A percentile compares a stretch with the other conserved stretches of the same genome.
phyloP scores from a whole-genome alignment of 2,113 vertebrate species.

The Siphamia tubifer region DNA sequence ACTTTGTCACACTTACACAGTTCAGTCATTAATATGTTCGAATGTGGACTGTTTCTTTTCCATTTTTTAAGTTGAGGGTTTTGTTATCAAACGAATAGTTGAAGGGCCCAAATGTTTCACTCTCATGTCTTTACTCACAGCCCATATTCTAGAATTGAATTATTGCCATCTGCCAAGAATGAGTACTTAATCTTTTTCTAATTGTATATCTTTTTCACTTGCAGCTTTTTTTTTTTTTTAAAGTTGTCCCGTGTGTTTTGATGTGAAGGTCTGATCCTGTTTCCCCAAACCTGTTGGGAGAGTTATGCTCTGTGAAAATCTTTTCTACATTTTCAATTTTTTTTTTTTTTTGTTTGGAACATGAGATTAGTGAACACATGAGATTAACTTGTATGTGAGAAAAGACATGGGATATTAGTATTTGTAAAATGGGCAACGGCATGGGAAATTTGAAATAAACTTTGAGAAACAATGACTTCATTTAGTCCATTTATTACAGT shows the following conservation, averaged over 20 bases:
- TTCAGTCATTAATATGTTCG: slow-evolving; percentile 22
- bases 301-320: slow-evolving; percentile 27
- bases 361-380: slow-evolving; percentile 64
- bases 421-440: slow-evolving; percentile 42
- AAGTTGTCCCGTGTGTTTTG: slow-evolving; percentile 14
- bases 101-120: slow-evolving; percentile 18
- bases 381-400: slow-evolving; percentile 59
- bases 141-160: slow-evolving; percentile 7
- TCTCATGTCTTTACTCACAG: slow-evolving; percentile 59
- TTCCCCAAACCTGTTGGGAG: slow-evolving; percentile 29
- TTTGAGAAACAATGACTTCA: slow-evolving; percentile 34
- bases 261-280: slow-evolving; percentile 52
- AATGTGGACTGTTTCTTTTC: slow-evolving; percentile 5
- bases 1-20: neutral
- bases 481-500: neutral
- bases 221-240: slow-evolving; percentile 27
- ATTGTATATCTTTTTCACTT: slow-evolving; percentile 55
- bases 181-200: neutral
- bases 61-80: slow-evolving; percentile 8
- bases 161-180: neutral
- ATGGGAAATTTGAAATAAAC: slow-evolving; percentile 73
- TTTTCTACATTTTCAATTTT: slow-evolving; percentile 61
- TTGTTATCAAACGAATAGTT: slow-evolving; percentile 17
- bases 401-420: slow-evolving; percentile 42
- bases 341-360: slow-evolving; percentile 21